Conservation (phyloP, 30 jellyfish, hydroid and myxozoan species). For the Mastigias papua region DNA sequence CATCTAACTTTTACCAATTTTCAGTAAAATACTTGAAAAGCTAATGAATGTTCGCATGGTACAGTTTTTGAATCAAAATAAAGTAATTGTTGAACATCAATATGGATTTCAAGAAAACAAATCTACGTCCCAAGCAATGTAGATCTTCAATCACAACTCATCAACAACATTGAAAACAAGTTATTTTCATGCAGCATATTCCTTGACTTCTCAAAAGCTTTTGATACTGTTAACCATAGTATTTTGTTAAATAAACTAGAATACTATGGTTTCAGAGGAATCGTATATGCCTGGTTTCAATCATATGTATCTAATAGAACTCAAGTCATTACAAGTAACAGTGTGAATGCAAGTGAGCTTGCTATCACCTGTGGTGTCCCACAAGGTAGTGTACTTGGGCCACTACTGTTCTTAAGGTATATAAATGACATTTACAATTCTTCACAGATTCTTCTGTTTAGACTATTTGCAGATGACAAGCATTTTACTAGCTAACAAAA, state of each 20-base stretch:
- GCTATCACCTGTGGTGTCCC: not conserved
- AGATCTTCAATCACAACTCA: constrained; percentile 27
- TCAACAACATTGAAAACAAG: not conserved
- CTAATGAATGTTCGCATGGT: constrained; percentile 28
- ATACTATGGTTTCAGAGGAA: not conserved
- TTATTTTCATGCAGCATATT: not conserved
- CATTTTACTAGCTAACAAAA: not conserved
- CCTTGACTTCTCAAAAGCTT: not conserved
- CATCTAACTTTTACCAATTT: constrained; percentile 27
- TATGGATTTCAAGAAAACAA: constrained; percentile 35
- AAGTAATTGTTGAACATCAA: constrained; percentile 9
- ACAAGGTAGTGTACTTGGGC: not conserved
- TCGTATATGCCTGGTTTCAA: not conserved
- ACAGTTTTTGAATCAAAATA: constrained; percentile 18
- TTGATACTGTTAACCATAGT: not conserved
- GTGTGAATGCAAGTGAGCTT: not conserved
- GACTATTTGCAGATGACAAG: not conserved
- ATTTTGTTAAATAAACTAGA: not conserved
- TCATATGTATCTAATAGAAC: not conserved
- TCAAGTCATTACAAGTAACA: not conserved
- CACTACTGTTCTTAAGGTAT: not conserved
- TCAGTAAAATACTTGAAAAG: constrained; percentile 21
- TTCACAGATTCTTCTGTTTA: not conserved
- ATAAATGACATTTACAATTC: not conserved
- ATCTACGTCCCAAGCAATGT: constrained; percentile 23